Percentiles rank a stretch among this genome's conserved stretches.
Evolutionary conservation across 2,113 vertebrate species (phyloP).

Genomic region (Aepyceros melampus): DNA sequence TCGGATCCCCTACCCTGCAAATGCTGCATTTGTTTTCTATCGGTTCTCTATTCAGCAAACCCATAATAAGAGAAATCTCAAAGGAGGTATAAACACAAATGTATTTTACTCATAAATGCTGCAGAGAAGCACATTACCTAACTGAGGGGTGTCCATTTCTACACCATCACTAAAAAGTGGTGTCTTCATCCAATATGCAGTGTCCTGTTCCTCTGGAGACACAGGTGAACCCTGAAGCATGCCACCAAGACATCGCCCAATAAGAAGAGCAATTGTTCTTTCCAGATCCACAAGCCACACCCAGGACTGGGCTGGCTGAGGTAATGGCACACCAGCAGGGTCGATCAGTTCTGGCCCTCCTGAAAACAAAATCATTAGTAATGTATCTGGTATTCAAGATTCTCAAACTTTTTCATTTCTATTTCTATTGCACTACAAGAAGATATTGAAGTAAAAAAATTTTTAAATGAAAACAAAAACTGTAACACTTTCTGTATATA

Average conservation of each 20-base stretch:
- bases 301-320: conserved; percentile 90
- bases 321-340: conserved; percentile 85
- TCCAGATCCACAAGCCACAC: conserved; percentile 98
- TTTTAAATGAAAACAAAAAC: conserved; percentile 28
- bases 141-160: conserved; percentile 92
- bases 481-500: not conserved
- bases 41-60: not conserved
- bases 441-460: conserved; percentile 6
- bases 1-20: not conserved
- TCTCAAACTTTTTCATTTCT: conserved; percentile 20
- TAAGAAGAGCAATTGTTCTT: conserved; percentile 92
- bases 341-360: conserved; percentile 91
- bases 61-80: not conserved
- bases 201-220: conserved; percentile 94
- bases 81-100: not conserved
- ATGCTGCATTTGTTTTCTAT: not conserved
- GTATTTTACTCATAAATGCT: not conserved
- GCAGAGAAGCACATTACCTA: conserved; percentile 82
- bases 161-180: conserved; percentile 95
- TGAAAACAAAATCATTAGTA: conserved; percentile 57
- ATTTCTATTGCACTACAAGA: not conserved
- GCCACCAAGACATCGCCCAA: conserved; percentile 95
- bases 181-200: conserved; percentile 95
- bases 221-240: conserved; percentile 94
- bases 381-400: conserved; percentile 17